These are phyloP conservation scores for Bucorvus abyssinicus DNA, from an alignment of 2,797 vertebrate species.

Conservation along the genomic window DNA sequence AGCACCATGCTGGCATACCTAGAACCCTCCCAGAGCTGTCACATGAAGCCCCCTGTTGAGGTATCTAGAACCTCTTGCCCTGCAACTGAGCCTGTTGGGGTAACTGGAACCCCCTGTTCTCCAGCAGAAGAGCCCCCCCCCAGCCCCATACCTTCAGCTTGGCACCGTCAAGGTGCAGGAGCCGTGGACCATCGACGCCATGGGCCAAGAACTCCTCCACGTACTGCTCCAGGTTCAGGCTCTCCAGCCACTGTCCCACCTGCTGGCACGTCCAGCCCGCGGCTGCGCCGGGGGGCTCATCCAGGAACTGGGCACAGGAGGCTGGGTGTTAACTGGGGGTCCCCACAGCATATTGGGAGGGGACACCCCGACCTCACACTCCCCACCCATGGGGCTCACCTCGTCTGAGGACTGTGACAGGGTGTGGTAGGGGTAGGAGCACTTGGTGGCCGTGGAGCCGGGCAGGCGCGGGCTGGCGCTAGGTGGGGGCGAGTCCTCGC, in stretches of 20 bases:
- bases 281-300: conserved; percentile 77
- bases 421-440: conserved; percentile 87
- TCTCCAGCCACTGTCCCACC: conserved; percentile 88
- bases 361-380: rapidly evolving
- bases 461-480: conserved; percentile 78
- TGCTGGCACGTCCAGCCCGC: conserved; percentile 85
- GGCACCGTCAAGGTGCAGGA: conserved; percentile 83
- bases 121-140: background rate
- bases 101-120: background rate
- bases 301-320: conserved; percentile 76
- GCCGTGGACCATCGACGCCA: conserved; percentile 81
- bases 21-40: background rate
- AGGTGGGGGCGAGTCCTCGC: conserved; percentile 83
- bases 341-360: rapidly evolving
- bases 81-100: background rate
- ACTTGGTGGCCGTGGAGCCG: conserved; percentile 72
- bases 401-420: conserved; percentile 89
- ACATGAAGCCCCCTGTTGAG: background rate
- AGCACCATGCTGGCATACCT: background rate
- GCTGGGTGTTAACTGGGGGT: rapidly evolving
- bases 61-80: background rate
- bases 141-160: conserved; percentile 82
- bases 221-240: conserved; percentile 85
- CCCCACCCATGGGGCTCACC: conserved; percentile 61
- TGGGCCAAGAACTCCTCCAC: conserved; percentile 78